Conservation (phyloP, 2,113 vertebrate species). For the Diadophis punctatus region DNA sequence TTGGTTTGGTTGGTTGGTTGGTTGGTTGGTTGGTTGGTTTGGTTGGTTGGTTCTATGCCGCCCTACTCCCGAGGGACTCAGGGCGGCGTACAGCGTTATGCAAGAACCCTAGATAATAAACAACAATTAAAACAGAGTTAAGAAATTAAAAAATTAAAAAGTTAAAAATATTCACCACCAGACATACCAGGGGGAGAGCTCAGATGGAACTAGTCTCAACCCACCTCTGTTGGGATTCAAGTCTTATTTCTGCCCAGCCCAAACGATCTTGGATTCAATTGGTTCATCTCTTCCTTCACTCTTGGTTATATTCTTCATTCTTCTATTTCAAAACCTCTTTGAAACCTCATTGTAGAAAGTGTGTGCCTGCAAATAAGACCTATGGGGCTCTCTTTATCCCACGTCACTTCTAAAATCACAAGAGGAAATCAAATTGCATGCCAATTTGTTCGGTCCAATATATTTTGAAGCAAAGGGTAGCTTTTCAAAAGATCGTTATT, state of each 20-base stretch:
- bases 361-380: background rate
- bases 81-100: no score
- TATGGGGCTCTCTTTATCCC: background rate
- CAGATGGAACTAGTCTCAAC: no score
- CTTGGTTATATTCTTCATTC: background rate
- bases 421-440: background rate
- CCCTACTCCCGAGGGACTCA: no score
- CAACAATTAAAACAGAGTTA: no score
- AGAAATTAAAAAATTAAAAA: no score
- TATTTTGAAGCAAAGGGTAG: background rate
- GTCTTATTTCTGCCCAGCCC: background rate
- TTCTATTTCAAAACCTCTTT: background rate
- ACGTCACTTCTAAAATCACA: no score
- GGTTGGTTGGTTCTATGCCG: no score
- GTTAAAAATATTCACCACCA: no score
- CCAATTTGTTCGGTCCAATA: background rate
- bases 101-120: no score
- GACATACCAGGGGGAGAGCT: no score
- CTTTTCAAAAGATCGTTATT: background rate
- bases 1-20: no score
- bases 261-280: background rate
- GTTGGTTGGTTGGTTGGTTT: no score
- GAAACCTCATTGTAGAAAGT: background rate
- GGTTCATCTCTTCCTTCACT: background rate
- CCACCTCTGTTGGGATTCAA: background rate